A percentile compares a stretch with the other conserved stretches of the same genome.
phyloP scores from a whole-genome alignment of 1,140 invertebrate genomes.

The Hycleus phaleratus region DNA sequence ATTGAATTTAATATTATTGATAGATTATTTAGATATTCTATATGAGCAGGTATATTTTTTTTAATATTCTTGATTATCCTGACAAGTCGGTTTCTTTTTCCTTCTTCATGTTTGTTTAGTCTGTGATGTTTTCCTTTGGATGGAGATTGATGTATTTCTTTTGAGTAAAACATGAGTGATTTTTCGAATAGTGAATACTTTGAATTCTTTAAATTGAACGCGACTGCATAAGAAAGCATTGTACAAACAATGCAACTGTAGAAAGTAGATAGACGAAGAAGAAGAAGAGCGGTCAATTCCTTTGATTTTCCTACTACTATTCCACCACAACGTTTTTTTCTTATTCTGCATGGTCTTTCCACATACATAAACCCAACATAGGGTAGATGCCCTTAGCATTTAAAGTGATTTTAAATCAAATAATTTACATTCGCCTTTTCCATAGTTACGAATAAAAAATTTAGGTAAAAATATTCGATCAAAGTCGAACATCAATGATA shows the following conservation, averaged over 20 bases:
- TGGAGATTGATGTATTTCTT: slow-evolving; percentile 6
- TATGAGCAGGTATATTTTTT: not conserved
- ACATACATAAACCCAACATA: not conserved
- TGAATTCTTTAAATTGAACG: slow-evolving; percentile 20
- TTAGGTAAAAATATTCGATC: too few species aligned
- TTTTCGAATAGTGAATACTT: slow-evolving; percentile 21
- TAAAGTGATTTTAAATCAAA: slow-evolving; percentile 38
- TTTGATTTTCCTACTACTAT: not conserved
- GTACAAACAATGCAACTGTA: slow-evolving; percentile 35
- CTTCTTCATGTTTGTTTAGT: too few species aligned
- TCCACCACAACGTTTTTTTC: slow-evolving; percentile 18
- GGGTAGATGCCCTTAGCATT: slow-evolving; percentile 34
- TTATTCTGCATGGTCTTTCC: not conserved
- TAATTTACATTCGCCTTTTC: slow-evolving; percentile 28
- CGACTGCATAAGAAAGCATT: slow-evolving; percentile 36
- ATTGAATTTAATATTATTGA: slow-evolving; percentile 1
- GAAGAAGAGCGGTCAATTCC: slow-evolving; percentile 1
- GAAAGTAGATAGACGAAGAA: slow-evolving; percentile 16
- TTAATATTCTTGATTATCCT: too few species aligned
- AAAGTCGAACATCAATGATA: too few species aligned
- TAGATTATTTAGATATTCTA: too few species aligned
- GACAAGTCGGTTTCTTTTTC: too few species aligned
- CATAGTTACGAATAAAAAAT: too few species aligned
- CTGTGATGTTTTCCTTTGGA: too few species aligned
- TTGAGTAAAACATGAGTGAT: slow-evolving; percentile 17